These are phyloP conservation scores for Lasioglossum marginatum DNA, from an alignment of 2,888 invertebrate species.

Conservation along the genomic window DNA sequence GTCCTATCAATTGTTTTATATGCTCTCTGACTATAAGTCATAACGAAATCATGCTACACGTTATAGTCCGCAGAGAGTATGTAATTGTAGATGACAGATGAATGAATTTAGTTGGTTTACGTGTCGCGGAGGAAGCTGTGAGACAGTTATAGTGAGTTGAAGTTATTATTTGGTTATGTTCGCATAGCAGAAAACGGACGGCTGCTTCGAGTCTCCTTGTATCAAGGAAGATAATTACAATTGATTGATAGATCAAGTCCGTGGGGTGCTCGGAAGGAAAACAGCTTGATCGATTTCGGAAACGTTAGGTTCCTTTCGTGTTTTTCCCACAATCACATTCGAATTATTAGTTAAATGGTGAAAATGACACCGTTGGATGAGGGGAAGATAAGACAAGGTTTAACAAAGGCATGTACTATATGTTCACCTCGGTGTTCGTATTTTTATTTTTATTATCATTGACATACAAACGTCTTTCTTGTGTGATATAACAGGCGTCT, in stretches of 20 bases:
- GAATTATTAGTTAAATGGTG: constrained; percentile 73
- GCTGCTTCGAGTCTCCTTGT: neutral
- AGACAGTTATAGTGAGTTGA: neutral
- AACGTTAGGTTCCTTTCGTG: neutral
- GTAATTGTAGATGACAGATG: constrained; percentile 20
- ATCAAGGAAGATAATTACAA: constrained; percentile 14
- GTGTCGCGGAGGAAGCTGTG: neutral
- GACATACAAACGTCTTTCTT: neutral
- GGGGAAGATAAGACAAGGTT: constrained; percentile 85
- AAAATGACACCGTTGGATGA: constrained; percentile 85
- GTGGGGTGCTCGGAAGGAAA: neutral
- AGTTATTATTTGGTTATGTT: constrained; percentile 18
- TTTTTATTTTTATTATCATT: neutral
- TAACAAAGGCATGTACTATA: constrained; percentile 84
- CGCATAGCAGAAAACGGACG: neutral
- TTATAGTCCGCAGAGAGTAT: neutral
- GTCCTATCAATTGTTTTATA: constrained; percentile 30
- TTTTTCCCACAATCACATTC: neutral
- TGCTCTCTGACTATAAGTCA: constrained; percentile 31
- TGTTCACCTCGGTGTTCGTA: neutral
- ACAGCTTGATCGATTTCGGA: neutral
- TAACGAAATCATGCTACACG: constrained; percentile 19
- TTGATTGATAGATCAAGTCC: constrained; percentile 1
- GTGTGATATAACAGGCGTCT: constrained; percentile 20
- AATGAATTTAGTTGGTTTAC: constrained; percentile 19